phyloP scores from a whole-genome alignment of 23 tunicate species.

The Styela clava region DNA sequence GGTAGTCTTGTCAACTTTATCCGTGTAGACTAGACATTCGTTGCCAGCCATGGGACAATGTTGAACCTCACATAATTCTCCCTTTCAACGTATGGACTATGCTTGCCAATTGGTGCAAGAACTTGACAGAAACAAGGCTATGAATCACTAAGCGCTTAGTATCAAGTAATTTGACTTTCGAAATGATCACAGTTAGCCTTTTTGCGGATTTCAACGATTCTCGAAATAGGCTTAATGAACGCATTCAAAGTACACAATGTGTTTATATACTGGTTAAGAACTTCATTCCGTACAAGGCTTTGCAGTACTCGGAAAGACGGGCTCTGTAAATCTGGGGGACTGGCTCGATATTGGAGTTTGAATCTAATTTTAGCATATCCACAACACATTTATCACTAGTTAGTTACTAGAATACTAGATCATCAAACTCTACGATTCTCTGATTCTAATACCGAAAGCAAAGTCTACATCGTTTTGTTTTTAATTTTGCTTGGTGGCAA shows the following conservation, averaged over 20 bases:
- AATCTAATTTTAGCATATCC: too few relatives aligned
- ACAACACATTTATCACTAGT: too few relatives aligned
- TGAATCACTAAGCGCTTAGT: neutral
- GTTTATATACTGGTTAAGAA: too few relatives aligned
- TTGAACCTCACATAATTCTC: neutral
- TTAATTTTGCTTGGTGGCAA: too few relatives aligned
- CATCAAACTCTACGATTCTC: too few relatives aligned
- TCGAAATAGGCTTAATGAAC: neutral
- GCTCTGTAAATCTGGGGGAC: too few relatives aligned
- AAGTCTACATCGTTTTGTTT: too few relatives aligned
- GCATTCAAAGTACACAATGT: too few relatives aligned
- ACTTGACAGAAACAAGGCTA: neutral
- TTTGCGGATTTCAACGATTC: neutral
- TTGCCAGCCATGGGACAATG: neutral
- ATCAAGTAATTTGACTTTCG: neutral
- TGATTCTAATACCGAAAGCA: too few relatives aligned
- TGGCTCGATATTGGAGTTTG: neutral
- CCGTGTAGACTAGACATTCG: neutral
- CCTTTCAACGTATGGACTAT: neutral
- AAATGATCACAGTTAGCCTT: neutral
- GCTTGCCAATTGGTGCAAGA: neutral
- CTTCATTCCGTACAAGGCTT: too few relatives aligned
- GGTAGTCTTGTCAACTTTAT: neutral
- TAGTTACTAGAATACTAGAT: too few relatives aligned
- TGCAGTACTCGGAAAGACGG: too few relatives aligned